Evolutionary conservation across 2,797 vertebrate species (phyloP).

Genomic region (Semaprochilodus insignis): DNA sequence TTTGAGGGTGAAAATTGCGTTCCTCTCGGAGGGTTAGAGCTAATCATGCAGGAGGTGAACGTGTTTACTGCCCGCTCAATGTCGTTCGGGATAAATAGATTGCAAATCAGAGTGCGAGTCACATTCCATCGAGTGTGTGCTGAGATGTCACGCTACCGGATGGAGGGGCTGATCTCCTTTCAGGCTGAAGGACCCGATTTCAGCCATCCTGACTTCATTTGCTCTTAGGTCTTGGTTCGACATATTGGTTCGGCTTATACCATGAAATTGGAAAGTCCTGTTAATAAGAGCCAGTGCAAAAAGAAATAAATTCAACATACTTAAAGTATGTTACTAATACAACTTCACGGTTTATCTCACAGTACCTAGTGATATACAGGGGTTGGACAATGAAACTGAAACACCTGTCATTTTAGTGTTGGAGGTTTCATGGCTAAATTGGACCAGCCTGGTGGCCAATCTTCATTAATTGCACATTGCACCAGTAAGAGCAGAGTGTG

Average conservation of each 20-base stretch:
- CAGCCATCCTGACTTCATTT: neutral
- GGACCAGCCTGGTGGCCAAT: no score
- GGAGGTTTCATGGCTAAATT: no score
- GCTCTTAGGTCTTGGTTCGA: neutral
- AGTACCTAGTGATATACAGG: no score
- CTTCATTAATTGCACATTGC: no score
- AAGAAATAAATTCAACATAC: no score
- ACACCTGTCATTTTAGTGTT: no score
- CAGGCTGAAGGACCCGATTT: constrained; percentile 47
- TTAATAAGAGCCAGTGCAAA: no score
- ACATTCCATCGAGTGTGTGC: constrained; percentile 65
- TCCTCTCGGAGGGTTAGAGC: constrained; percentile 68
- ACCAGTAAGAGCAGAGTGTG: no score
- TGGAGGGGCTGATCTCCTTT: constrained; percentile 15
- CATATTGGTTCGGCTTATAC: neutral
- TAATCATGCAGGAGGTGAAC: constrained; percentile 77
- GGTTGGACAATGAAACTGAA: no score
- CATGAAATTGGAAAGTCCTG: neutral
- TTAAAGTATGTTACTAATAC: no score
- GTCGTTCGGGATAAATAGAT: constrained; percentile 75
- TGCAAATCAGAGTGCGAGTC: constrained; percentile 66
- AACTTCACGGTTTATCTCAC: no score
- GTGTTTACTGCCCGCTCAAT: constrained; percentile 58
- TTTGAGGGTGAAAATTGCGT: constrained; percentile 74
- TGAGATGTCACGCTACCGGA: neutral